Conservation (phyloP, 1,140 invertebrate species). For the Cydia amplana region DNA sequence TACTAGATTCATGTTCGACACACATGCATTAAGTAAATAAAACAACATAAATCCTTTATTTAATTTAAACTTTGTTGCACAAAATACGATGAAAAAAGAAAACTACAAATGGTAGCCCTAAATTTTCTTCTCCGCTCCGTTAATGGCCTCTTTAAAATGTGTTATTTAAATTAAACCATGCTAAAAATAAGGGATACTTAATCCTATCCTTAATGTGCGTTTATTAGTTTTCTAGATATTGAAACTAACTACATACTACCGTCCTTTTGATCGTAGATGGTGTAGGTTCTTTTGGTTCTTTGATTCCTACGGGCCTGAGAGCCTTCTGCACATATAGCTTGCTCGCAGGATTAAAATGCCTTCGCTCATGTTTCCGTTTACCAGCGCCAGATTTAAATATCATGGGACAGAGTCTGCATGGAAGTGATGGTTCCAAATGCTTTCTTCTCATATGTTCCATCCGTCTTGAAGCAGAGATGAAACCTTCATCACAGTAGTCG, state of each 20-base stretch:
- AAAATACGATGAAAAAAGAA: no score
- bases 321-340: slow-evolving; percentile 52
- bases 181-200: neutral
- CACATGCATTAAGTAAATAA: no score
- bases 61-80: no score
- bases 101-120: no score
- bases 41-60: no score
- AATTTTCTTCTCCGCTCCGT: no score
- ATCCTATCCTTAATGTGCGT: neutral
- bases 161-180: no score
- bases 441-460: slow-evolving; percentile 62
- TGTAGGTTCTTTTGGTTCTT: slow-evolving; percentile 3
- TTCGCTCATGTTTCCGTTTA: slow-evolving; percentile 53
- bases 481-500: slow-evolving; percentile 60
- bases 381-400: slow-evolving; percentile 53
- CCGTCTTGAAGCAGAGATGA: slow-evolving; percentile 64
- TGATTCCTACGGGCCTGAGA: neutral
- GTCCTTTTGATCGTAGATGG: neutral
- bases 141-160: no score
- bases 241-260: neutral
- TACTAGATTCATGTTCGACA: no score
- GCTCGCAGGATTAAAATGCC: slow-evolving; percentile 61
- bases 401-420: slow-evolving; percentile 56
- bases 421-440: slow-evolving; percentile 58
- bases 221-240: neutral